These are phyloP conservation scores for Euzetes globulus DNA, from an alignment of 2,888 invertebrate species.

Conservation along the genomic window DNA sequence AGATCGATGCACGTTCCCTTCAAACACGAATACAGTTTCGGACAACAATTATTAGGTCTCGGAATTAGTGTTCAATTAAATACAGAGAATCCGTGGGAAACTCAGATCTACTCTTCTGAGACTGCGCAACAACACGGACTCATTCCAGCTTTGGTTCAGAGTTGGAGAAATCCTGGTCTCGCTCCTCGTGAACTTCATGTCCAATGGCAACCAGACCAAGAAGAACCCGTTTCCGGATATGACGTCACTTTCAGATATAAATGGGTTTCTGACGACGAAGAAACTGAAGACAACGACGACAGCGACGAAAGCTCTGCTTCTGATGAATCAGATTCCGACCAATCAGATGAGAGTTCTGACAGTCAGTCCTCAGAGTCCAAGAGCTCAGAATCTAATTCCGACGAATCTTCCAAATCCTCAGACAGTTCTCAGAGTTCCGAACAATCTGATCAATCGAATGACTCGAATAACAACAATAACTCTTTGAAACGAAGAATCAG, in stretches of 20 bases:
- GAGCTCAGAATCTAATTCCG: neutral
- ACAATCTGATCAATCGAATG: neutral
- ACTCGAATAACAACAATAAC: neutral
- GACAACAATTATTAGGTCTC: conserved; percentile 25
- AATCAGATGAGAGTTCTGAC: neutral
- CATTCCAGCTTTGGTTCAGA: conserved; percentile 27
- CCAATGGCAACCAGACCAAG: conserved; percentile 24
- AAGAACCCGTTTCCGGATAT: conserved; percentile 29
- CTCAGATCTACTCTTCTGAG: neutral
- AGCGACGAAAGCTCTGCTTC: neutral
- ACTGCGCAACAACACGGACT: conserved; percentile 27
- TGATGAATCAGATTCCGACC: conserved; percentile 26
- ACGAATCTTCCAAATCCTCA: neutral
- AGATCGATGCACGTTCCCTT: conserved; percentile 28
- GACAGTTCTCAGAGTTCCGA: neutral
- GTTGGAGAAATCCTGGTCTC: conserved; percentile 17
- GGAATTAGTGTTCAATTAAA: conserved; percentile 31
- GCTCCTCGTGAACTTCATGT: conserved; percentile 33
- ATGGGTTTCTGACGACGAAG: conserved; percentile 20
- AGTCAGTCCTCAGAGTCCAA: conserved; percentile 17
- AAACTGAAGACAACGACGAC: conserved; percentile 6
- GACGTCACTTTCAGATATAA: conserved; percentile 33
- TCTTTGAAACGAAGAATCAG: neutral
- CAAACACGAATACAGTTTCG: conserved; percentile 23
- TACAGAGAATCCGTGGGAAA: conserved; percentile 21